Base-by-base conservation (phyloP, 2,888 invertebrate species). In the Platynereis dumerilii region DNA sequence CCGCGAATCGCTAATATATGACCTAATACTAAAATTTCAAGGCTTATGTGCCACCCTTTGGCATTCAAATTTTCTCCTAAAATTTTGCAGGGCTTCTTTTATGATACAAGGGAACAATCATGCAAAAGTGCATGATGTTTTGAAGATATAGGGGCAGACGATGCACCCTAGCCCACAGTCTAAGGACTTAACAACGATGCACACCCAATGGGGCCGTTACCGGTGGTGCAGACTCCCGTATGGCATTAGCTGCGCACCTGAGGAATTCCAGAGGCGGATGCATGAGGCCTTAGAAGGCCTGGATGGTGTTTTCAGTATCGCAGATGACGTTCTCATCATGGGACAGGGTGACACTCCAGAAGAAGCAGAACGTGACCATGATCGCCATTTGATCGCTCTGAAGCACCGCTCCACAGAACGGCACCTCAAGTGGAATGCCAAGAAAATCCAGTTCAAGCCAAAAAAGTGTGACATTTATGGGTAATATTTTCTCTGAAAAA, bases 261-360 rank as follows among this genome's bases (percentile, higher is more conserved):
- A 64, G 20, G 64, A 64, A 27, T 64, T 59, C 59, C 64, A 59
- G 44, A 20, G 53, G n/a, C 28, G 54, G 15, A 62, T 44, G 28
- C 59, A 42, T 60, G 60, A 60, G 22, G 48, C 28, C 26, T 5
- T 48, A 5, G 60, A 44, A 24, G 48, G 60, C 7, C 60, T 60
- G 12, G 48, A 45, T 3, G 57, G 57, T 44, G 52, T 58, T 17
- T 17, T 34, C 48, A 58, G 22, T 29, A 52, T 64, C 27, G 58
- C 57, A 15, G 64, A 64, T 59, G 59, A 64, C 28, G 42, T 60
- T 3, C 42, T 64, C 3, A 54, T 64, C 15, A n/a, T 59, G 39
- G 59, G 64, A n/a, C 58, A 60, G 22, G 64, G 58, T 17, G 27
- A 45, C 64, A 54, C 54, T 12, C 42, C 45, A 7, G 64, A 64